phyloP scores from a whole-genome alignment of 1,140 invertebrate genomes.

The Belonocnema kinseyi region DNA sequence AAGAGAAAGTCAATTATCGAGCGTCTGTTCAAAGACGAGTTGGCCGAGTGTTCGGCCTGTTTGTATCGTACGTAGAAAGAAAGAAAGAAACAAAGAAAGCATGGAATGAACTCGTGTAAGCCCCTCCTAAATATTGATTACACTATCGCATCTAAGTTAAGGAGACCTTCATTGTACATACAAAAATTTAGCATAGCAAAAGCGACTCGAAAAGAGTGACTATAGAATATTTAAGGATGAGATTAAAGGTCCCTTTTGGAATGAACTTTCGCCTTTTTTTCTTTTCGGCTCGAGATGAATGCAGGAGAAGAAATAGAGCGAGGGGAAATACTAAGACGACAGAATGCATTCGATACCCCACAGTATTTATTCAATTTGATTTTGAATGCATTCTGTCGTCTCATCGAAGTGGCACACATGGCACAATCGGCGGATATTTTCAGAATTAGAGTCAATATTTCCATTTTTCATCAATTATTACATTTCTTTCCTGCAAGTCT shows the following conservation, averaged over 20 bases:
- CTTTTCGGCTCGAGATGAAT: slow-evolving; percentile 13
- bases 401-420: slow-evolving; percentile 53
- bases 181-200: slow-evolving; percentile 18
- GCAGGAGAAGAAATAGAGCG: slow-evolving; percentile 24
- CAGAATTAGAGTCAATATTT: background rate
- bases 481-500: too few species aligned
- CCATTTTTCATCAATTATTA: too few species aligned
- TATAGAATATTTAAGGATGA: slow-evolving; percentile 14
- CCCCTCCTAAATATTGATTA: slow-evolving; percentile 27
- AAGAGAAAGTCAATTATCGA: slow-evolving; percentile 66
- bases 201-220: background rate
- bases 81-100: too few species aligned
- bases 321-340: slow-evolving; percentile 49
- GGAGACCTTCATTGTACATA: slow-evolving; percentile 21
- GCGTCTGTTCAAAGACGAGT: slow-evolving; percentile 39
- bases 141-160: slow-evolving; percentile 17
- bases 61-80: slow-evolving; percentile 28
- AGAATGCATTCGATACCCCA: slow-evolving; percentile 63
- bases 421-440: background rate
- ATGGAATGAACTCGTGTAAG: slow-evolving; percentile 7
- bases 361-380: slow-evolving; percentile 64
- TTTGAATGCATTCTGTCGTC: slow-evolving; percentile 63
- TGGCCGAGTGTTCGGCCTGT: background rate
- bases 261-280: background rate
- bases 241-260: slow-evolving; percentile 11